phyloP scores from a whole-genome alignment of 2,797 vertebrate species.

The Myripristis murdjan region DNA sequence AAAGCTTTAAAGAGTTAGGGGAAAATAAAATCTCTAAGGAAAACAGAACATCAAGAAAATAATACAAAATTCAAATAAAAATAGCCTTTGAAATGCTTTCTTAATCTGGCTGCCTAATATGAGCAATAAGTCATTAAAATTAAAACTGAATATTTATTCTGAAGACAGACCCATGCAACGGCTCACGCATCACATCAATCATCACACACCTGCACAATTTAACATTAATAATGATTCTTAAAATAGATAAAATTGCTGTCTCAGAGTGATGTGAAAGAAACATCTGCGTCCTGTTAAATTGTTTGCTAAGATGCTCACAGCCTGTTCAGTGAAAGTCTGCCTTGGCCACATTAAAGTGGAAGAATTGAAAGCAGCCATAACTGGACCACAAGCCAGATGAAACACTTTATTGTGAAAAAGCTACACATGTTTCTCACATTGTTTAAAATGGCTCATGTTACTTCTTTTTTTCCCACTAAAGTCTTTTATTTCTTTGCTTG shows the following conservation, averaged over 20 bases:
- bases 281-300: neutral
- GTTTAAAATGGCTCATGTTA: neutral
- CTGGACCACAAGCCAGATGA: conserved; percentile 18
- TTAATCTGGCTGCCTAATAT: conserved; percentile 21
- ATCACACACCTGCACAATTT: no score
- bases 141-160: no score
- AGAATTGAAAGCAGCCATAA: neutral
- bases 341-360: conserved; percentile 22
- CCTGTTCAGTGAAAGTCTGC: conserved; percentile 16
- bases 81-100: neutral
- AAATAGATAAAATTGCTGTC: no score
- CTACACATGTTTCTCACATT: neutral
- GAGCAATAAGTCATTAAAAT: neutral
- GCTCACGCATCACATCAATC: no score
- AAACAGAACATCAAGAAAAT: conserved; percentile 18
- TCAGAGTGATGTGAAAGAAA: no score
- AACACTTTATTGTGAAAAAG: conserved; percentile 12
- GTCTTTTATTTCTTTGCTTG: no score
- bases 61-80: no score
- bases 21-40: conserved; percentile 43
- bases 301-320: conserved; percentile 22
- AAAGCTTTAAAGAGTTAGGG: conserved; percentile 19
- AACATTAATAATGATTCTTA: no score
- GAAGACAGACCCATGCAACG: no score
- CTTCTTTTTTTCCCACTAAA: no score